These are phyloP conservation scores for Lamprologus sp. DNA, from an alignment of 2,113 vertebrate genomes.

Conservation along the genomic window DNA sequence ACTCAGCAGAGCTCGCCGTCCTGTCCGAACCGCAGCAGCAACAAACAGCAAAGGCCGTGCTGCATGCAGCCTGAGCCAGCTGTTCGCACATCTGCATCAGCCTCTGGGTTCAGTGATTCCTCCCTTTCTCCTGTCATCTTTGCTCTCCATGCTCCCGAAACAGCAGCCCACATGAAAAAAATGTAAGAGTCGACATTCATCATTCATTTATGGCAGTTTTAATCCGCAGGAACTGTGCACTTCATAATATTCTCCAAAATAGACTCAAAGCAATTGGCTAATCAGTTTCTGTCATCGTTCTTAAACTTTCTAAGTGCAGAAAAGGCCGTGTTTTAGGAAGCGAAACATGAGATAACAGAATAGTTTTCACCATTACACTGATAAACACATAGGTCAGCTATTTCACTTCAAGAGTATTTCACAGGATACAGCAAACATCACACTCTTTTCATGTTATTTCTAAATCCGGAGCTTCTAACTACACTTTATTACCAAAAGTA, in stretches of 20 bases:
- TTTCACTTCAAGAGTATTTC: not conserved
- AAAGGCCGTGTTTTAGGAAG: rapidly evolving
- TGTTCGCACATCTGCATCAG: not conserved
- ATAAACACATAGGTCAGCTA: not conserved
- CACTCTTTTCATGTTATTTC: not conserved
- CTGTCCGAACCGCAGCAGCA: not conserved
- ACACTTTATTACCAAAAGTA: not conserved
- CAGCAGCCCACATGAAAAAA: not conserved
- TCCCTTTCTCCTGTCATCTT: not conserved
- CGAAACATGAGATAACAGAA: not conserved
- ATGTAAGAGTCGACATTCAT: not conserved
- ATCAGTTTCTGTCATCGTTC: not conserved
- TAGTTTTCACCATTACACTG: not conserved
- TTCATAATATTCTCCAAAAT: not conserved
- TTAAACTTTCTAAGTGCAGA: not conserved
- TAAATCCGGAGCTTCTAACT: not conserved
- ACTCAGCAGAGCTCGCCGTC: constrained; percentile 8
- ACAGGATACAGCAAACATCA: not conserved
- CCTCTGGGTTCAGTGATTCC: not conserved
- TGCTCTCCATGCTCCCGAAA: not conserved
- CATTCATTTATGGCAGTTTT: not conserved
- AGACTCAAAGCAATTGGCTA: not conserved
- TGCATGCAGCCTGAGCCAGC: not conserved
- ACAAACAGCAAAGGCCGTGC: not conserved
- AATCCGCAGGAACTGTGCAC: not conserved